Evolutionary conservation across 1,140 invertebrate species (phyloP).

Genomic region (Ceratosolen fusciceps): DNA sequence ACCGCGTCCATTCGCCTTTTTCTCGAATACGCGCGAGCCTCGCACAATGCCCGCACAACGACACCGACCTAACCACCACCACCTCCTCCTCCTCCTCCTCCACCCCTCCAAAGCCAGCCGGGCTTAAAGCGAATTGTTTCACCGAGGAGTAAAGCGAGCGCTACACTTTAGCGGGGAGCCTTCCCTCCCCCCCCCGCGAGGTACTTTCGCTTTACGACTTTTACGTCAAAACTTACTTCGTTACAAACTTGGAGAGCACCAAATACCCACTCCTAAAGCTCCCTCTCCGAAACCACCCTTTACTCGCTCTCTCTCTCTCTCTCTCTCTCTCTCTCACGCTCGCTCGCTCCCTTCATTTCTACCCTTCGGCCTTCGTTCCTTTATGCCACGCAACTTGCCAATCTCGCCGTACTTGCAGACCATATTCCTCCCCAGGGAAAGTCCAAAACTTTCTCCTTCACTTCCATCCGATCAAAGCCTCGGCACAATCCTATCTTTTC

Average conservation of each 20-base stretch:
- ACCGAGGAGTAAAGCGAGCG: neutral
- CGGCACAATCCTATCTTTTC: neutral
- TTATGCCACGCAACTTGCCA: neutral
- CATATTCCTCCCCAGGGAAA: neutral
- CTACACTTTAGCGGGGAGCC: constrained; percentile 2
- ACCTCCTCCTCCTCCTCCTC: no score
- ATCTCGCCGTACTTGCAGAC: constrained; percentile 30
- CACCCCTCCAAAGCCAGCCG: no score
- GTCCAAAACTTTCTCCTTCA: neutral
- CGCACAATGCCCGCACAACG: no score
- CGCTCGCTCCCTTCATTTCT: neutral
- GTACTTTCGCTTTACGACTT: constrained; percentile 54
- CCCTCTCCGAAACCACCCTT: neutral
- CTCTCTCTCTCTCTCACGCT: neutral
- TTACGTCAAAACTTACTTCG: constrained; percentile 57
- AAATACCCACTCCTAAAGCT: constrained; percentile 25
- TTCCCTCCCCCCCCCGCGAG: neutral
- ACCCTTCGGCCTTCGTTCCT: neutral
- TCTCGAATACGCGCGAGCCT: no score
- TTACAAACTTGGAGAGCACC: constrained; percentile 55
- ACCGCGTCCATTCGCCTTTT: no score
- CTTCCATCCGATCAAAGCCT: neutral
- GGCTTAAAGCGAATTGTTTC: neutral
- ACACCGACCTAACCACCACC: no score
- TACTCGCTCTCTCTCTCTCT: neutral